Evolutionary conservation across 2,113 vertebrate species (phyloP).

Genomic region (Chunga burmeisteri): DNA sequence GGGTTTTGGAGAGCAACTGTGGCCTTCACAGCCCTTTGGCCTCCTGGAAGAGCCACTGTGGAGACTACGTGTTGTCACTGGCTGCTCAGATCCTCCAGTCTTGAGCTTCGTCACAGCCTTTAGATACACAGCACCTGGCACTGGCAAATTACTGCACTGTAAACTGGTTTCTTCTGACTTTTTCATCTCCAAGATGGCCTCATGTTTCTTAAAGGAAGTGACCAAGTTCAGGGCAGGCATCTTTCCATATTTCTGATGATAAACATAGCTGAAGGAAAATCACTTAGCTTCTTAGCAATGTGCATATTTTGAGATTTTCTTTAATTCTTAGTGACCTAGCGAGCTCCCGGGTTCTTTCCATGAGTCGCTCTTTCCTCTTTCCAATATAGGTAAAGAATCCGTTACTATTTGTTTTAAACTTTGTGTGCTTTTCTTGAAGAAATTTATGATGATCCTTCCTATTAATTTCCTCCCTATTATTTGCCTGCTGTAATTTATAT

Average conservation of each 20-base stretch:
- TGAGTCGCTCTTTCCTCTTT: not conserved
- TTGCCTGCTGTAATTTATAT: not conserved
- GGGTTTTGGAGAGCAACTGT: not conserved
- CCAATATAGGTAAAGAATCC: not conserved
- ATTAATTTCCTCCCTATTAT: not conserved
- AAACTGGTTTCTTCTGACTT: not conserved
- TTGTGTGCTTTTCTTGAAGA: not conserved
- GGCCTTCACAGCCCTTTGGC: not conserved
- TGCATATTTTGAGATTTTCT: not conserved
- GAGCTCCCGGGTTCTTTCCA: not conserved
- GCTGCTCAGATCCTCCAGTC: not conserved
- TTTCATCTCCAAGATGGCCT: not conserved
- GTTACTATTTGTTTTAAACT: not conserved
- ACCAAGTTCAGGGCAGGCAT: not conserved
- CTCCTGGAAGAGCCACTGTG: not conserved
- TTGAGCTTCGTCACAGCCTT: not conserved
- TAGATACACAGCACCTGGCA: not conserved
- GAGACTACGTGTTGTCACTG: fast-evolving
- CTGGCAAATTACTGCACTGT: not conserved
- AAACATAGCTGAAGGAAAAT: not conserved
- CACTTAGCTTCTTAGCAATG: not conserved
- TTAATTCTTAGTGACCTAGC: not conserved
- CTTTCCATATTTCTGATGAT: not conserved
- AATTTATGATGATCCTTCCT: not conserved
- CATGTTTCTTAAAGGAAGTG: not conserved